Evolutionary conservation across 2,113 vertebrate genomes (phyloP), one percentile per base, ranked within the genome.

Genomic region (Vulpes vulpes): DNA sequence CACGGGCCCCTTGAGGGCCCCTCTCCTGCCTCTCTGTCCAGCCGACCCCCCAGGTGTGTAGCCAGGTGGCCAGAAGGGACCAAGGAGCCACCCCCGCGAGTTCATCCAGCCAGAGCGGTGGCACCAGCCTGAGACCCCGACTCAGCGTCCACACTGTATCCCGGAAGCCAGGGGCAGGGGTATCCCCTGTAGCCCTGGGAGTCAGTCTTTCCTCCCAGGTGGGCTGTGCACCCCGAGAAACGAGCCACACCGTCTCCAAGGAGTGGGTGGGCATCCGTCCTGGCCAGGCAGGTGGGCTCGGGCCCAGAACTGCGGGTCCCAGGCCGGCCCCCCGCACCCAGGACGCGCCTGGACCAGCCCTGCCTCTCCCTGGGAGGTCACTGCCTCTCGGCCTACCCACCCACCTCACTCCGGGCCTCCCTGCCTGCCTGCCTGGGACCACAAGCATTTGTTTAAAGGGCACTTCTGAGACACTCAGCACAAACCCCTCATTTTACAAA

Each of bases 51-150:
- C 35, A 17, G 32, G 25, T 16, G 8, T 22, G 9, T 15, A 38
- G 19, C 53, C 1, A 0, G 38, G 20, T 4, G 2, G 35, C 16
- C 0, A 23, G 49, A 60, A 14, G 32, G 32, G 53, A 62, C 19
- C 51, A 0, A 5, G 27, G 32, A 25, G 32, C n/a, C 67, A n/a
- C 5, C 8, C 15, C 20, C 25, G 1, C 0, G 0, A n/a, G 5
- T 25, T n/a, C n/a, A 6, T 49, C 57, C 15, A 1, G 60, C 43
- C 10, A 3, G 1, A 12, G 9, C 0, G 25, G 71, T 8, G 19
- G n/a, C 7, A 1, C 27, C 62, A 55, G 9, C 51, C 9, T n/a
- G 9, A 71, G 65, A 57, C 38, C 65, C 30, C 51, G 1, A 5
- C 60, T 49, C 11, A 38, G 49, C 35, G 20, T n/a, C n/a, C 53